These are phyloP conservation scores for Synanthedon vespiformis DNA, from an alignment of 2,888 invertebrate genomes.

Conservation along the genomic window DNA sequence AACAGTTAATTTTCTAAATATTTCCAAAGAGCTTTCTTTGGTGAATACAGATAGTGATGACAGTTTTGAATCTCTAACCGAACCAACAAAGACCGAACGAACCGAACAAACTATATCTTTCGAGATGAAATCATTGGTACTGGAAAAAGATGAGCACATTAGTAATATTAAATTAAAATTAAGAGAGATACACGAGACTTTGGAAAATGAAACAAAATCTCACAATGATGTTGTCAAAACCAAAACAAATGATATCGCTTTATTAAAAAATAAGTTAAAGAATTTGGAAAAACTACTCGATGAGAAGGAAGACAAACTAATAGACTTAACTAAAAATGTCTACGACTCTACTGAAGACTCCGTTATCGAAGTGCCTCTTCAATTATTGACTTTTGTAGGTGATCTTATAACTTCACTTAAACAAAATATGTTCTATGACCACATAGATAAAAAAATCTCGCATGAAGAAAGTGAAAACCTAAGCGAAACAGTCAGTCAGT, in stretches of 20 bases:
- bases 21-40: conserved; percentile 43
- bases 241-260: conserved; percentile 12
- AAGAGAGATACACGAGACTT: conserved; percentile 9
- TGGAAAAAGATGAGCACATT: conserved; percentile 3
- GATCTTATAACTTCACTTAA: conserved; percentile 17
- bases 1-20: conserved; percentile 31
- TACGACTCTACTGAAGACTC: background rate
- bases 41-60: conserved; percentile 43
- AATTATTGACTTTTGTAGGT: conserved; percentile 27
- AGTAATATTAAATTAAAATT: conserved; percentile 10
- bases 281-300: conserved; percentile 14
- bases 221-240: conserved; percentile 11
- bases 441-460: no score
- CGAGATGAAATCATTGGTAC: conserved; percentile 5
- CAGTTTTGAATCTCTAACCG: conserved; percentile 14
- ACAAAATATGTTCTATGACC: background rate
- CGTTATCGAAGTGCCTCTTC: conserved; percentile 21
- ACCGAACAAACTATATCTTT: conserved; percentile 3
- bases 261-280: conserved; percentile 9
- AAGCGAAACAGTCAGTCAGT: background rate
- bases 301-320: conserved; percentile 12
- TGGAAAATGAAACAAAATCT: conserved; percentile 14
- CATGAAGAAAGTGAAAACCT: no score
- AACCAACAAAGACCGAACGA: conserved; percentile 14
- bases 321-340: no score